phyloP scores from a whole-genome alignment of 2,888 invertebrate genomes.

The Apamea crenata region DNA sequence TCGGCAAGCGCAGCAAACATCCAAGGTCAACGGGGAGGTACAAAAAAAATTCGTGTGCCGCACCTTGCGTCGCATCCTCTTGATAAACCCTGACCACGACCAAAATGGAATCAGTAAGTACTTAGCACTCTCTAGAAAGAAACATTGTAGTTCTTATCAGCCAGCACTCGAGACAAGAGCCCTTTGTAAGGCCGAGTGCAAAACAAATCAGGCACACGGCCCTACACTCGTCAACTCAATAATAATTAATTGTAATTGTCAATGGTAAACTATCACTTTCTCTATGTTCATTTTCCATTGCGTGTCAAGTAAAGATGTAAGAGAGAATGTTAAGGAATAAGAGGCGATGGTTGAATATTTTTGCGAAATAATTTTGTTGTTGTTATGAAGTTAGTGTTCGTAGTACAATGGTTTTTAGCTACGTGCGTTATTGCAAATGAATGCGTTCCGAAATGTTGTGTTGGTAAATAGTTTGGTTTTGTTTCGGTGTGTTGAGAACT shows the following conservation, averaged over 20 bases:
- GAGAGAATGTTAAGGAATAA: neutral
- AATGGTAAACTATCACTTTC: neutral
- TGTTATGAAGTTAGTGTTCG: neutral
- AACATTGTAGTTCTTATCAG: slow-evolving; percentile 25
- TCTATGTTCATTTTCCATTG: slow-evolving; percentile 35
- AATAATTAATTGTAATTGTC: too few relatives aligned
- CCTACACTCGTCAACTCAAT: slow-evolving; percentile 57
- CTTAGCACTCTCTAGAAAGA: slow-evolving; percentile 31
- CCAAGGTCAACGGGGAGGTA: neutral
- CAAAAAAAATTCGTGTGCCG: neutral
- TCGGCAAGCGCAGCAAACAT: neutral
- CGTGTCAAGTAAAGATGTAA: slow-evolving; percentile 13
- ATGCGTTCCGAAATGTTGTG: slow-evolving; percentile 48
- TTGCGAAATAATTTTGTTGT: neutral
- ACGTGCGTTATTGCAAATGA: slow-evolving; percentile 6
- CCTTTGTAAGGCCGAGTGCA: slow-evolving; percentile 70
- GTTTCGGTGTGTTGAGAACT: slow-evolving; percentile 5
- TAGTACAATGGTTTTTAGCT: slow-evolving; percentile 15
- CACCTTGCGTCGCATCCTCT: too few relatives aligned
- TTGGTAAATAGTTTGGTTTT: neutral
- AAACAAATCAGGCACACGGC: slow-evolving; percentile 72
- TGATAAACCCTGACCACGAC: slow-evolving; percentile 11
- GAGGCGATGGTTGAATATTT: slow-evolving; percentile 8
- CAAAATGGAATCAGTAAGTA: neutral
- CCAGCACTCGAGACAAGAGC: slow-evolving; percentile 37